These are phyloP conservation scores for Drosophila nebulosa DNA, from an alignment of 1,140 invertebrate genomes.

Conservation along the genomic window DNA sequence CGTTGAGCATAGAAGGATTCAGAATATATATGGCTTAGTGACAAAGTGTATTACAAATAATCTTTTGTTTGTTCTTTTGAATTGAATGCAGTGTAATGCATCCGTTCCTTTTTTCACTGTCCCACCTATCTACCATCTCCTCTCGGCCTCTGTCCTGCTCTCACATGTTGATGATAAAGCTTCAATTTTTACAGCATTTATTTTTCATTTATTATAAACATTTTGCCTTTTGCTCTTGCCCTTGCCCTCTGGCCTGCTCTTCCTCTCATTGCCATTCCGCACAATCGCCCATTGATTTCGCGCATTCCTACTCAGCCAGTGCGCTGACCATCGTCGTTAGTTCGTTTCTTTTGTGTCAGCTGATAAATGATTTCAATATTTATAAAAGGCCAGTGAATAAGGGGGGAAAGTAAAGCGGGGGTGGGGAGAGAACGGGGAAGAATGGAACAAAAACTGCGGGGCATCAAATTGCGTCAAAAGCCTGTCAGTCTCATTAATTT, in stretches of 20 bases:
- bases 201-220: constrained; percentile 18
- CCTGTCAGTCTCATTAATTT: constrained; percentile 59
- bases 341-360: constrained; percentile 5
- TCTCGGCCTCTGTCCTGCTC: background rate
- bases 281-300: constrained; percentile 12
- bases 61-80: too few relatives aligned
- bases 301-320: background rate
- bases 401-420: too few relatives aligned
- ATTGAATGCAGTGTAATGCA: background rate
- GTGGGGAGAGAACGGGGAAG: background rate
- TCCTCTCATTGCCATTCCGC: background rate
- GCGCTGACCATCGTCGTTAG: background rate
- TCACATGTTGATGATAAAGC: background rate
- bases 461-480: constrained; percentile 56
- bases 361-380: constrained; percentile 8
- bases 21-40: too few relatives aligned
- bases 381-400: background rate
- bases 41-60: too few relatives aligned
- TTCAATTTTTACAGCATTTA: constrained; percentile 4
- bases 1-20: too few relatives aligned
- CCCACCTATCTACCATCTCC: background rate
- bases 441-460: constrained; percentile 34
- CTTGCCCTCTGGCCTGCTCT: background rate
- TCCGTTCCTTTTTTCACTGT: background rate
- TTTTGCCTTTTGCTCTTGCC: background rate